Percentiles rank a stretch among this genome's conserved stretches.
Evolutionary conservation across 1,140 invertebrate species (phyloP).

Genomic region (Tetranychus cinnabarinus): DNA sequence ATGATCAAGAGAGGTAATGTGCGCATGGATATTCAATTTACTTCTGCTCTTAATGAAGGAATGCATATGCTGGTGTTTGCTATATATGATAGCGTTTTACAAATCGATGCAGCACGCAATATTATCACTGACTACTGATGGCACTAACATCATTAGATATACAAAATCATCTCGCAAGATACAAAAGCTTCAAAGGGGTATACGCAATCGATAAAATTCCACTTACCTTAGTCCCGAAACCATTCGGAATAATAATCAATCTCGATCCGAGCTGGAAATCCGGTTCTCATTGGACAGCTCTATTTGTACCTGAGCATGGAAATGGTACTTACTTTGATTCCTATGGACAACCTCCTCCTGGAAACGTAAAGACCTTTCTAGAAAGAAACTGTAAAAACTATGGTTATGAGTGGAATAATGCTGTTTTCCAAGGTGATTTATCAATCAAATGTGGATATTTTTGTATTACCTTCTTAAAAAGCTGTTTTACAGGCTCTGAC

Average conservation of each 20-base stretch:
- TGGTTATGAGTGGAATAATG: background rate
- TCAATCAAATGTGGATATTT: background rate
- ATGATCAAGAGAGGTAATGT: background rate
- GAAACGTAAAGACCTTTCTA: background rate
- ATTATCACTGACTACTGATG: background rate
- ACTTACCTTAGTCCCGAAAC: background rate
- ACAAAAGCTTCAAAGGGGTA: background rate
- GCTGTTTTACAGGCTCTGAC: background rate
- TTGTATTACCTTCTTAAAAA: background rate
- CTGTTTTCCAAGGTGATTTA: background rate
- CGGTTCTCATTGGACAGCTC: background rate
- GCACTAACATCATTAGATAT: background rate
- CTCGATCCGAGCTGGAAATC: background rate
- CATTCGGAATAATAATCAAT: background rate
- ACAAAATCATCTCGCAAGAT: background rate
- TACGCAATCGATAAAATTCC: background rate
- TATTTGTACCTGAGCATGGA: background rate
- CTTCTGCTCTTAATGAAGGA: background rate
- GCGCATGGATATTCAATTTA: background rate
- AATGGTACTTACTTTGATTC: background rate
- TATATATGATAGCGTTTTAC: background rate
- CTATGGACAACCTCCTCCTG: background rate
- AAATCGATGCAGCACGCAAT: background rate
- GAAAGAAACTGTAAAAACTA: background rate
- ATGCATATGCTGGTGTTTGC: background rate